Evolutionary conservation across 1,140 invertebrate genomes (phyloP).

Genomic region (Orius insidiosus): DNA sequence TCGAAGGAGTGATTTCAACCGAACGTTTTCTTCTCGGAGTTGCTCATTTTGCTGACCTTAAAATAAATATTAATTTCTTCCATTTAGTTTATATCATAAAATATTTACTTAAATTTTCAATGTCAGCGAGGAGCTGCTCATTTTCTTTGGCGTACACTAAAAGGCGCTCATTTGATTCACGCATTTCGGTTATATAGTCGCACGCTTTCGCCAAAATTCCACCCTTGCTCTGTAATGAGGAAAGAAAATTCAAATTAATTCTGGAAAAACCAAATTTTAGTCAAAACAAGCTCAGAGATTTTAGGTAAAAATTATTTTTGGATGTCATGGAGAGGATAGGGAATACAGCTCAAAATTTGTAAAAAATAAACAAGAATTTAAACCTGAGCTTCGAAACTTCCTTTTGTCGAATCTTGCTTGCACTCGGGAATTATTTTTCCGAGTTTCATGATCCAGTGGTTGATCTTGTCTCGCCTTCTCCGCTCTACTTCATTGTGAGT

Average conservation of each 20-base stretch:
- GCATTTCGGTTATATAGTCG: conserved; percentile 81
- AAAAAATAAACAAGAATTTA: not conserved
- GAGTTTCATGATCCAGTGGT: conserved; percentile 54
- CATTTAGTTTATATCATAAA: too few relatives aligned
- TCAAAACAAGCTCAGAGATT: too few relatives aligned
- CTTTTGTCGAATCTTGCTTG: conserved; percentile 30
- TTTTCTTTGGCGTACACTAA: conserved; percentile 20
- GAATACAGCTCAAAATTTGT: too few relatives aligned
- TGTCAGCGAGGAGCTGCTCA: conserved; percentile 19
- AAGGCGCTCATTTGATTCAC: conserved; percentile 49
- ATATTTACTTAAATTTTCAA: not conserved
- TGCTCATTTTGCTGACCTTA: not conserved
- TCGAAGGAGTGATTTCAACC: too few relatives aligned
- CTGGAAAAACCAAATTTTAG: too few relatives aligned
- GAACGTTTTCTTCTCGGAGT: too few relatives aligned
- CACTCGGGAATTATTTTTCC: conserved; percentile 40
- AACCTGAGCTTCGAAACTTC: conserved; percentile 34
- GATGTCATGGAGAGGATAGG: too few relatives aligned
- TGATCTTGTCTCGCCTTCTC: conserved; percentile 46
- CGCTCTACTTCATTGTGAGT: conserved; percentile 41
- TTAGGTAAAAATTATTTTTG: too few relatives aligned
- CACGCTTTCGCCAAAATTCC: conserved; percentile 91
- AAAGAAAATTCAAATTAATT: conserved; percentile 8
- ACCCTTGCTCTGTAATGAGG: conserved; percentile 65
- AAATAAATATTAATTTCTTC: too few relatives aligned